Evolutionary conservation across 2,797 vertebrate genomes (phyloP).

Genomic region (Sebastes jordani): DNA sequence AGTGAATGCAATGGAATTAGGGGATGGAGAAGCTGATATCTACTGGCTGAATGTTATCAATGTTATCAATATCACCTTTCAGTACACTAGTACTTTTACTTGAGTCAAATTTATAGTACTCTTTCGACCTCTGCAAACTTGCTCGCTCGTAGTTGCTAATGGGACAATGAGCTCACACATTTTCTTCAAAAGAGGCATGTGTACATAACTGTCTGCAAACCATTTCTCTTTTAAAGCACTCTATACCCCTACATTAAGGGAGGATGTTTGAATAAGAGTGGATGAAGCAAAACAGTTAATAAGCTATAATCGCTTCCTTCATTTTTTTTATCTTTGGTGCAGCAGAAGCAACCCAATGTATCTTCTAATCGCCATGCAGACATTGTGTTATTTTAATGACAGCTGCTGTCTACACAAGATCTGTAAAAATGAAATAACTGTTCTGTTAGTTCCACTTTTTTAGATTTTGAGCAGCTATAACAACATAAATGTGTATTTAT

Average conservation of each 20-base stretch:
- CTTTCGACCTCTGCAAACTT: not conserved
- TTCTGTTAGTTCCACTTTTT: slow-evolving; percentile 12
- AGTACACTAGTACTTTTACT: not conserved
- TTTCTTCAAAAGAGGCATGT: not conserved
- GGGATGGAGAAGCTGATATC: too few species aligned
- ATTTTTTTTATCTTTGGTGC: not conserved
- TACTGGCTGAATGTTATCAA: too few species aligned
- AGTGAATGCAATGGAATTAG: not conserved
- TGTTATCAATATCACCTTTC: not conserved
- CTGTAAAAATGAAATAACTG: slow-evolving; percentile 2
- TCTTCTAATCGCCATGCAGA: not conserved
- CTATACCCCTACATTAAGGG: too few species aligned
- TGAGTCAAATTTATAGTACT: not conserved
- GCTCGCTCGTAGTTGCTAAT: not conserved
- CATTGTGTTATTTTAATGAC: slow-evolving; percentile 7
- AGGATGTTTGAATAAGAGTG: not conserved
- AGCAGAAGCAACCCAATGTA: not conserved
- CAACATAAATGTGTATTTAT: slow-evolving; percentile 41
- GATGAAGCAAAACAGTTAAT: not conserved
- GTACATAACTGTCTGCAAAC: not conserved
- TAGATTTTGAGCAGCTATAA: slow-evolving; percentile 27
- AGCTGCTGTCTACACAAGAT: slow-evolving; percentile 3
- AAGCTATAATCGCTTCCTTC: not conserved
- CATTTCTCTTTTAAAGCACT: not conserved
- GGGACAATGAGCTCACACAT: not conserved